These are phyloP conservation scores for Enchytraeus crypticus DNA, from an alignment of 2,888 invertebrate species.

Conservation along the genomic window DNA sequence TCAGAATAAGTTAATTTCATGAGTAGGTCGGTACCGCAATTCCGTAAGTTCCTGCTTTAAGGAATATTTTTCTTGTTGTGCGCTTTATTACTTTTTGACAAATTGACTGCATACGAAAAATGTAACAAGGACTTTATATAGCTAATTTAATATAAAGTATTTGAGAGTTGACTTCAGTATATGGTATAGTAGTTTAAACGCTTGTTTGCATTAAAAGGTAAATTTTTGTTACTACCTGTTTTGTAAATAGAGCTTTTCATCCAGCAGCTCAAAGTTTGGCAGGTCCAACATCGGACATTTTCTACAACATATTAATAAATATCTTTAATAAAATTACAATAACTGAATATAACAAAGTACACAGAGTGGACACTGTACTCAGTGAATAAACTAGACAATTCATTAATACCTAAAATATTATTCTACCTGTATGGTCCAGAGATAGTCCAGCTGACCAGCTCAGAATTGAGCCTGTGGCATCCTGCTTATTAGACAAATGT, in stretches of 20 bases:
- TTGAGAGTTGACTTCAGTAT: too few species aligned
- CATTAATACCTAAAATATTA: background rate
- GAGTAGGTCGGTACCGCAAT: too few species aligned
- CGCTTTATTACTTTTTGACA: too few species aligned
- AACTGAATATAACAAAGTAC: background rate
- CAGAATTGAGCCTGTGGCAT: too few species aligned
- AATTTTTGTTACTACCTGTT: conserved; percentile 31
- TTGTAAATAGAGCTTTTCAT: conserved; percentile 39
- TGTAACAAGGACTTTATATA: too few species aligned
- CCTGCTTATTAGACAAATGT: too few species aligned
- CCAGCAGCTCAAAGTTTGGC: conserved; percentile 41
- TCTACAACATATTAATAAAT: conserved; percentile 27
- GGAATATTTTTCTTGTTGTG: too few species aligned
- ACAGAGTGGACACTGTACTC: background rate
- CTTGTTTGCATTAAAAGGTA: background rate
- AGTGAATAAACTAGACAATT: background rate
- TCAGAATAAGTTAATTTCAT: too few species aligned
- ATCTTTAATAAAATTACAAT: background rate
- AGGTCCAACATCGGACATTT: conserved; percentile 38
- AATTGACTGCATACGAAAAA: too few species aligned
- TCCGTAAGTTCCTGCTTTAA: too few species aligned
- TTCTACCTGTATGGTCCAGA: background rate
- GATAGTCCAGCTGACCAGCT: background rate
- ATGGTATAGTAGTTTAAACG: too few species aligned
- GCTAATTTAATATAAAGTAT: too few species aligned